phyloP scores from a whole-genome alignment of 2,797 vertebrate genomes.

The Phaenicophaeus curvirostris region DNA sequence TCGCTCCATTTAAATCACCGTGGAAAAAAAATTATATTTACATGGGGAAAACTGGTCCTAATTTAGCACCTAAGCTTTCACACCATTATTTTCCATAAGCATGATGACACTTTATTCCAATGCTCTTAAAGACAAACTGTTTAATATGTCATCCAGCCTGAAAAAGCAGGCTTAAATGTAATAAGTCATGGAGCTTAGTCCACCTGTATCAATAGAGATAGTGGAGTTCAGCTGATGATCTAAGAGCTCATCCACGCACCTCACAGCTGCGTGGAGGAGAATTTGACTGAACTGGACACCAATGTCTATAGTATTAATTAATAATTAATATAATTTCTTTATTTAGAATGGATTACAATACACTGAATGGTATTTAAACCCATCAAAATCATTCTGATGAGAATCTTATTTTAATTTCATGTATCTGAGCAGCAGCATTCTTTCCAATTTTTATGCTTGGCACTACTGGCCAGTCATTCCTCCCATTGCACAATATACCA shows the following conservation, averaged over 20 bases:
- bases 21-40: background rate
- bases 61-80: background rate
- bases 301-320: background rate
- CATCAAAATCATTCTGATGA: background rate
- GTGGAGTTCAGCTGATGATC: background rate
- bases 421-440: background rate
- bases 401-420: background rate
- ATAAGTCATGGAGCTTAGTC: background rate
- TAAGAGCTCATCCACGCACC: background rate
- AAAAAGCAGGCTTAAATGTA: background rate
- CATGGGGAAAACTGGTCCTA: background rate
- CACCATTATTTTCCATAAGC: background rate
- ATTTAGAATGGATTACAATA: background rate
- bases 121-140: background rate
- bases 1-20: background rate
- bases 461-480: background rate
- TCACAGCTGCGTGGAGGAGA: background rate
- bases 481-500: accelerated
- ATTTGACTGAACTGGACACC: background rate
- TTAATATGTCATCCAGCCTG: background rate
- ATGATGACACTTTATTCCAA: background rate
- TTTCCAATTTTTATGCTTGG: background rate
- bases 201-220: accelerated
- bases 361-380: background rate
- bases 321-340: accelerated